phyloP scores from a whole-genome alignment of 2,113 vertebrate genomes.

The Burhinus oedicnemus region DNA sequence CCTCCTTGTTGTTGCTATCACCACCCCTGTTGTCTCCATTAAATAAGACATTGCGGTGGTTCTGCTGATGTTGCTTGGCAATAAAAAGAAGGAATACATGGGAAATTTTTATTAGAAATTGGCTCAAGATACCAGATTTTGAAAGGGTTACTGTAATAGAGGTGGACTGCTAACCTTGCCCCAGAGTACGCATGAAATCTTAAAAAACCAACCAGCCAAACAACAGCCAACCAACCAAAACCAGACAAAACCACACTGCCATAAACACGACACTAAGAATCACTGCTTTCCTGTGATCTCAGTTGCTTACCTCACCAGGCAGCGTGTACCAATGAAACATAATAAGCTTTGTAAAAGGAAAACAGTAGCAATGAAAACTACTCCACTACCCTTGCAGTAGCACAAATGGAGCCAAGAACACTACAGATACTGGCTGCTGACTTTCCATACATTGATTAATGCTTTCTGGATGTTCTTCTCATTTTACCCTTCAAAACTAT shows the following conservation, averaged over 20 bases:
- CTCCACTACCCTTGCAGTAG: not conserved
- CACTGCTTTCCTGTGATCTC: not conserved
- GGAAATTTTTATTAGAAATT: not conserved
- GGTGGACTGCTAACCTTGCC: not conserved
- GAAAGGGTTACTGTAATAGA: not conserved
- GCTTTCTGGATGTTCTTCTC: not conserved
- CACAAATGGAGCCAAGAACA: not conserved
- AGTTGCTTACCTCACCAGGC: not conserved
- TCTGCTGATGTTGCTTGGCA: not conserved
- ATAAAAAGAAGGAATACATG: not conserved
- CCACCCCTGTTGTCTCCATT: not conserved
- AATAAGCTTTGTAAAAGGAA: not conserved
- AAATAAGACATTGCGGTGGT: not conserved
- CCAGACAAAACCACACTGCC: not conserved
- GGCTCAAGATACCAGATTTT: not conserved
- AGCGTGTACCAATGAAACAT: not conserved
- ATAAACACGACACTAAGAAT: not conserved
- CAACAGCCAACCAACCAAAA: not conserved
- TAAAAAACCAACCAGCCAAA: not conserved
- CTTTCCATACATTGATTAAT: not conserved
- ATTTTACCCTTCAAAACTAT: not conserved
- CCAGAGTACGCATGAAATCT: not conserved
- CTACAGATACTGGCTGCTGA: not conserved
- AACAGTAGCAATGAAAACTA: not conserved
- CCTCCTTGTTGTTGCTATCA: not conserved